Evolutionary conservation across 2,888 invertebrate species (phyloP), one percentile per base, ranked within the genome.

Genomic region (Clunio marinus): DNA sequence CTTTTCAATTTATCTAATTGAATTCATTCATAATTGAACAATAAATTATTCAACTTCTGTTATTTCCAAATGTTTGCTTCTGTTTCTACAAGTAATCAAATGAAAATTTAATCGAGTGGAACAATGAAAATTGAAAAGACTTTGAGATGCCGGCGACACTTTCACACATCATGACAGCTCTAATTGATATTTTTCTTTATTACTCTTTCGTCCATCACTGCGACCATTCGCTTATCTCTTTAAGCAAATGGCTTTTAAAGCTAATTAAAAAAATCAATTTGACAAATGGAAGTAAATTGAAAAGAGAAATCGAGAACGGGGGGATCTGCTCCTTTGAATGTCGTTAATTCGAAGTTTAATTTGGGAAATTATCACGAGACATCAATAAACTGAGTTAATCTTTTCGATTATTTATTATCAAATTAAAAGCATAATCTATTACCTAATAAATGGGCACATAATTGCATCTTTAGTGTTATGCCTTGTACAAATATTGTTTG

Each of bases 1-100:
- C 41, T 41, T 41, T 62, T 62, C 62, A 62, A 62, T 62, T 62
- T 62, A 35, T 37, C 37, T 62, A 62, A 62, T 62, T 62, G 62
- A 62, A 62, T 41, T 62, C 37, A 35, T 62, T 62, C 22, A 62
- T 62, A 62, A 62, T 62, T 62, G 41, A 41, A 35, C 62, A 25
- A 35, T 62, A 24, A 62, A 37, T 62, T 62, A 62, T 62, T 17
- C 24, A 17, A 17, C 41, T 62, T 13, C 41, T n/a, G 41, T 15
- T n/a, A n/a, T n/a, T 41, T 41, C 41, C 10, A 41, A 41, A n/a
- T 15, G 15, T 15, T 41, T 62, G 27, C 27, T 15, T 60, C 60
- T 60, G 62, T 20, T 62, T 62, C 28, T 62, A n/a, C 41, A n/a
- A 15, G 41, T 15, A n/a, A n/a, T n/a, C n/a, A n/a, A n/a, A n/a